Percentiles rank a stretch among this genome's conserved stretches.
phyloP scores from a whole-genome alignment of 1,140 invertebrate species.

The Magallana ariakensis region DNA sequence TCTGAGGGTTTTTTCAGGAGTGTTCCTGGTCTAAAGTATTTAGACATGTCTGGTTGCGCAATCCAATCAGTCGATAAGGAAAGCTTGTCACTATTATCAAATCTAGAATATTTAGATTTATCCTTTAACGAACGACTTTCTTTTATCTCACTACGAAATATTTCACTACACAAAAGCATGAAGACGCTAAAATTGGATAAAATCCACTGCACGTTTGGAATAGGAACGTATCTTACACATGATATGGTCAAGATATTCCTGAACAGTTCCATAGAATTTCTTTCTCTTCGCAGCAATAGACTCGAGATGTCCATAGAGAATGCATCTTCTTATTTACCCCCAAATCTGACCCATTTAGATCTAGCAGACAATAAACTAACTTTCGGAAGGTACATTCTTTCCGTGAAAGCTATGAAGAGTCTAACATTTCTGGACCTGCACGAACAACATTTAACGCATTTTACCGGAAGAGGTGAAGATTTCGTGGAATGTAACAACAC shows the following conservation, averaged over 20 bases:
- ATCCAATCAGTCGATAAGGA: background rate
- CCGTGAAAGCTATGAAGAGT: background rate
- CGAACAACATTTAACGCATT: background rate
- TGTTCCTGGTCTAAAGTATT: background rate
- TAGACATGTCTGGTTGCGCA: background rate
- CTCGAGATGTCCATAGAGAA: background rate
- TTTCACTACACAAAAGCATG: background rate
- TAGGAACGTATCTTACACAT: slow-evolving; percentile 1
- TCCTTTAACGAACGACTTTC: slow-evolving; percentile 3
- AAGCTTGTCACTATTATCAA: background rate
- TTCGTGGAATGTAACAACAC: background rate
- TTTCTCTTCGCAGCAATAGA: background rate
- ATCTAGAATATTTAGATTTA: background rate
- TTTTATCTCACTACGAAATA: background rate
- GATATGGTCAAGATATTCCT: slow-evolving; percentile 2
- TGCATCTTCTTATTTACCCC: background rate
- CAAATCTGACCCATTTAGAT: background rate
- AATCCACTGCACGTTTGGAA: slow-evolving; percentile 27
- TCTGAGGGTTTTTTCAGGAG: background rate
- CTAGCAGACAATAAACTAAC: slow-evolving; percentile 6
- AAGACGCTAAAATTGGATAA: slow-evolving; percentile 7
- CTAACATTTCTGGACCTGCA: background rate
- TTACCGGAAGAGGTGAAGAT: background rate
- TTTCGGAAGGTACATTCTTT: background rate
- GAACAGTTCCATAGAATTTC: background rate